Conservation (phyloP, 2,113 vertebrate species). For the Coracopsis vasa region DNA sequence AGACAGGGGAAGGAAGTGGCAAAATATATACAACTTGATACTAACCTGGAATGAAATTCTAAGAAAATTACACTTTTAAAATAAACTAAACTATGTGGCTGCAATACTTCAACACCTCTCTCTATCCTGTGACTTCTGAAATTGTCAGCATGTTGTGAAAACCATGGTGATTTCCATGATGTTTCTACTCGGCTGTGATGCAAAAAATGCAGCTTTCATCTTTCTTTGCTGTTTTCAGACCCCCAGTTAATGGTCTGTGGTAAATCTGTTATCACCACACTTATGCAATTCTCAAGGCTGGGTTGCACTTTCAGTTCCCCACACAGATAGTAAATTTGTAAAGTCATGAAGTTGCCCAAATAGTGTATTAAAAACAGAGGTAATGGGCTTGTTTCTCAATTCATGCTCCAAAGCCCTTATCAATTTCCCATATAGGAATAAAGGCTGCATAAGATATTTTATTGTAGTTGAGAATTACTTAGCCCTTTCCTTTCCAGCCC, state of each 20-base stretch:
- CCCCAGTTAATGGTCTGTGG: rapidly evolving
- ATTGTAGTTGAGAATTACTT: background rate
- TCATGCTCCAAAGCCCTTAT: background rate
- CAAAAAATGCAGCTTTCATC: background rate
- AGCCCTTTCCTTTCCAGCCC: background rate
- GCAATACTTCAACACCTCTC: rapidly evolving
- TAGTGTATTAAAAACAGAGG: background rate
- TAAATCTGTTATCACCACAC: background rate
- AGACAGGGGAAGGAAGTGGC: background rate
- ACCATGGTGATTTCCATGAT: background rate
- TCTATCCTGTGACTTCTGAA: background rate
- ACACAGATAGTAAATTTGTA: background rate
- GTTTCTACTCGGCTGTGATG: background rate
- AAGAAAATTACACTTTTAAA: background rate
- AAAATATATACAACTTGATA: background rate
- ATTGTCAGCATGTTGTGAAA: background rate
- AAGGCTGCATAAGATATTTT: background rate
- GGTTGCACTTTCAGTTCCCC: background rate
- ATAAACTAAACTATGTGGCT: background rate
- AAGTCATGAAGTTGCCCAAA: background rate
- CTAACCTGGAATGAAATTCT: background rate
- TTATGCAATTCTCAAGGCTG: rapidly evolving
- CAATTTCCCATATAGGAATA: background rate
- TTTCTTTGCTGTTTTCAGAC: background rate
- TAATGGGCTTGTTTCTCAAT: background rate